Evolutionary conservation across 2,113 vertebrate species (phyloP), one percentile per base, ranked within the genome.

Genomic region (Calonectris borealis): DNA sequence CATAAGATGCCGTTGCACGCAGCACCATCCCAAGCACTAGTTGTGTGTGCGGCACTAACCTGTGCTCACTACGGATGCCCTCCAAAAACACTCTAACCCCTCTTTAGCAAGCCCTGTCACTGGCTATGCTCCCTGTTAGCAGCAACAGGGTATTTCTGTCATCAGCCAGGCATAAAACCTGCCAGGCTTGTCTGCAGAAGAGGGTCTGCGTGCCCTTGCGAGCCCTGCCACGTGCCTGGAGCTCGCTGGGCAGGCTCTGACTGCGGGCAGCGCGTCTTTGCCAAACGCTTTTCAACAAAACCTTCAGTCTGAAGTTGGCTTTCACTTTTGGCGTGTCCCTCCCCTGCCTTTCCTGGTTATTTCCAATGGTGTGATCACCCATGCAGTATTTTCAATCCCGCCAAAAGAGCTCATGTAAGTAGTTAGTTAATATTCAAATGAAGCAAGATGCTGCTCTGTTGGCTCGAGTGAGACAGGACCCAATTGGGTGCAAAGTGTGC

Each of bases 31-130:
- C 52, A 18, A 21, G 14, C 2, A 2, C 42, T 12, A 2, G 19
- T 1, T 2, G 5, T 17, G 27, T 18, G 20, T 22, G 26, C 36
- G 61, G 76, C 54, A 51, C 38, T 72, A 25, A 60, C 40, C 13
- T 26, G 32, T 0, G 6, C 40, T 83, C 0, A 0, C 32, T n/a
- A 14, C 34, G 15, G 38, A 18, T 0, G 0, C 26, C 24, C 42
- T 38, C 54, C 17, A 38, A 27, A 83, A 73, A 6, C 9, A 1
- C 55, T 49, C 42, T 24, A 31, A 61, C 10, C 8, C 10, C 51
- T 49, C 60, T 27, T 25, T 12, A 76, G 31, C 0, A 3, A 73
- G 15, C 29, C 36, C 8, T 16, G 55, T 38, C 21, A 9, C 46
- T 42, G 68, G 17, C 64, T 62, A 1, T 24, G 69, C 26, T 70